Conservation (phyloP, 2,888 invertebrate species). For the Bombylius major region DNA sequence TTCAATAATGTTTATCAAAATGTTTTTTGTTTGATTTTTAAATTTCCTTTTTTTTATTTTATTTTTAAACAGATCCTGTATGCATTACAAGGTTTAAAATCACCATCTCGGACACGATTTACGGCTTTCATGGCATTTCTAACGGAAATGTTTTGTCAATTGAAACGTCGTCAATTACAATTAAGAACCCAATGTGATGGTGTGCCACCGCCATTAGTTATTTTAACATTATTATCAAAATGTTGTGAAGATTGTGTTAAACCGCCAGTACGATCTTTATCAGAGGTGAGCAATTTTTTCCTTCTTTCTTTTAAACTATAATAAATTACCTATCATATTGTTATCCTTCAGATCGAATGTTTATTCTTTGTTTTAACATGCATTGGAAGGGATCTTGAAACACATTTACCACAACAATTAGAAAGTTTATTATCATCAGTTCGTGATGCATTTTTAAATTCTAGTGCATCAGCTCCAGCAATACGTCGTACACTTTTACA, state of each 20-base stretch:
- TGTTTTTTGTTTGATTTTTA: neutral
- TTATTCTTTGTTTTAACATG: conserved; percentile 80
- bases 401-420: conserved; percentile 66
- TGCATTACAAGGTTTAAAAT: conserved; percentile 41
- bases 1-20: neutral
- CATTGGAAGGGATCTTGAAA: conserved; percentile 76
- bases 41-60: neutral
- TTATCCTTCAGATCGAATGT: conserved; percentile 58
- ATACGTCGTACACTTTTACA: conserved; percentile 76
- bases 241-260: conserved; percentile 81
- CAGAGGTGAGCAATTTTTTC: conserved; percentile 46
- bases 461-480: conserved; percentile 56
- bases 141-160: conserved; percentile 80
- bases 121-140: conserved; percentile 82
- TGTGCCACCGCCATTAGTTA: conserved; percentile 56
- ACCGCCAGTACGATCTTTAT: conserved; percentile 65
- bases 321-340: neutral
- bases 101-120: conserved; percentile 47
- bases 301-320: too few relatives aligned
- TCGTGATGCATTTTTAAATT: conserved; percentile 72
- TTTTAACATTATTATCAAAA: conserved; percentile 73
- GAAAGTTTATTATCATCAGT: conserved; percentile 67
- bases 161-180: conserved; percentile 54
- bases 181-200: conserved; percentile 43
- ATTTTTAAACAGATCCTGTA: conserved; percentile 26